These are phyloP conservation scores for Cyanistes caeruleus DNA, from an alignment of 2,113 vertebrate species.

Conservation along the genomic window DNA sequence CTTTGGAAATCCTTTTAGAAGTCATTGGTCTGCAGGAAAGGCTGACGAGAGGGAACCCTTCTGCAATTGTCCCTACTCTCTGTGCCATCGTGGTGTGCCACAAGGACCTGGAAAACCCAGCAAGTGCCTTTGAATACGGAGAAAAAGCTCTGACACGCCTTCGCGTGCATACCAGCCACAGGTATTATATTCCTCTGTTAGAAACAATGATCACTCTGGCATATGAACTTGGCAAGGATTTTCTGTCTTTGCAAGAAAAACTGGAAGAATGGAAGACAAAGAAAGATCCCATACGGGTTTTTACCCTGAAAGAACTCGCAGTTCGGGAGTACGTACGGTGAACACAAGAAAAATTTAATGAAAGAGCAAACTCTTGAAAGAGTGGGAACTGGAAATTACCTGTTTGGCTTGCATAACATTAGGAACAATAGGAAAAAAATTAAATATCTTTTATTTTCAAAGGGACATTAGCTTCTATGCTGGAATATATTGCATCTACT, in stretches of 20 bases:
- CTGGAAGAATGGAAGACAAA: conserved; percentile 77
- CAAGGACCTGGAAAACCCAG: conserved; percentile 82
- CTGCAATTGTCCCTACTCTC: conserved; percentile 78
- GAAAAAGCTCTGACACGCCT: conserved; percentile 79
- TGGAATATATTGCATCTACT: background rate
- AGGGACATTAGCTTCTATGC: background rate
- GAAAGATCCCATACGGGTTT: conserved; percentile 55
- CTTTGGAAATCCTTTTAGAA: conserved; percentile 75
- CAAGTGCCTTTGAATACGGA: conserved; percentile 77
- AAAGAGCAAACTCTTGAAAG: background rate
- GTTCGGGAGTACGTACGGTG: conserved; percentile 81
- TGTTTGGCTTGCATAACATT: background rate
- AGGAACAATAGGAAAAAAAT: background rate
- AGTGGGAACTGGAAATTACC: background rate
- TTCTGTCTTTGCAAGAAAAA: conserved; percentile 83
- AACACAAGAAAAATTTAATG: background rate
- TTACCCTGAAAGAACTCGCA: conserved; percentile 87
- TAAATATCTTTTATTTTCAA: background rate
- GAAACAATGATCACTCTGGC: conserved; percentile 85
- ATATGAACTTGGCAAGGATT: conserved; percentile 84
- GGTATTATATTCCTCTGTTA: conserved; percentile 81
- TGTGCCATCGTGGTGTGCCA: conserved; percentile 86
- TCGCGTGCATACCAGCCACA: conserved; percentile 64
- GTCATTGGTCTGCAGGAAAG: conserved; percentile 85
- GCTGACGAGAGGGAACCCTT: conserved; percentile 76